These are phyloP conservation scores for Ypsolopha scabrella DNA, from an alignment of 2,888 invertebrate species.

Conservation along the genomic window DNA sequence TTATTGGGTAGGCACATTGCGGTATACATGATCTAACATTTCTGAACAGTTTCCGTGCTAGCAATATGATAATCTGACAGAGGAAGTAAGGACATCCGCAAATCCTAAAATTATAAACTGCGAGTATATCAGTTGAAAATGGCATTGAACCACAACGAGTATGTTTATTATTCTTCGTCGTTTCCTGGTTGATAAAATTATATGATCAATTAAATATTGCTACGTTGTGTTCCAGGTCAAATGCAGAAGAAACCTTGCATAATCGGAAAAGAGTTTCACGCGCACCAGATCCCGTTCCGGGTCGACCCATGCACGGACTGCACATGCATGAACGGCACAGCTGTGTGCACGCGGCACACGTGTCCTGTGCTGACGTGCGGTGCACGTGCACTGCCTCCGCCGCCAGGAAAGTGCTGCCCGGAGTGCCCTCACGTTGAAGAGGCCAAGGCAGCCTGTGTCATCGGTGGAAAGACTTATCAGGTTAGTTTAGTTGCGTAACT, in stretches of 20 bases:
- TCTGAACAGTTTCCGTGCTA: too few relatives aligned
- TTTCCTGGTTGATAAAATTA: too few relatives aligned
- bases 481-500: conserved; percentile 45
- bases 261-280: conserved; percentile 76
- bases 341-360: conserved; percentile 82
- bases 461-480: conserved; percentile 76
- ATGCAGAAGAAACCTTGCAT: conserved; percentile 72
- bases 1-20: too few relatives aligned
- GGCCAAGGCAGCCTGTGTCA: conserved; percentile 75
- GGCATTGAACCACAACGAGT: too few relatives aligned
- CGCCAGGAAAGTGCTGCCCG: conserved; percentile 80
- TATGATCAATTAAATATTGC: too few relatives aligned
- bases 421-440: conserved; percentile 80
- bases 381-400: conserved; percentile 74
- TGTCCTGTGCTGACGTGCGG: conserved; percentile 95
- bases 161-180: too few relatives aligned
- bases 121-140: too few relatives aligned
- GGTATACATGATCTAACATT: too few relatives aligned
- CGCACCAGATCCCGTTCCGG: conserved; percentile 72
- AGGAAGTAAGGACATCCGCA: too few relatives aligned
- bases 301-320: conserved; percentile 88
- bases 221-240: conserved; percentile 38
- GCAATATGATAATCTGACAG: too few relatives aligned
- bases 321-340: conserved; percentile 83
- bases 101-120: too few relatives aligned